phyloP scores from a whole-genome alignment of 2,888 invertebrate species.

The Thumatha senex region DNA sequence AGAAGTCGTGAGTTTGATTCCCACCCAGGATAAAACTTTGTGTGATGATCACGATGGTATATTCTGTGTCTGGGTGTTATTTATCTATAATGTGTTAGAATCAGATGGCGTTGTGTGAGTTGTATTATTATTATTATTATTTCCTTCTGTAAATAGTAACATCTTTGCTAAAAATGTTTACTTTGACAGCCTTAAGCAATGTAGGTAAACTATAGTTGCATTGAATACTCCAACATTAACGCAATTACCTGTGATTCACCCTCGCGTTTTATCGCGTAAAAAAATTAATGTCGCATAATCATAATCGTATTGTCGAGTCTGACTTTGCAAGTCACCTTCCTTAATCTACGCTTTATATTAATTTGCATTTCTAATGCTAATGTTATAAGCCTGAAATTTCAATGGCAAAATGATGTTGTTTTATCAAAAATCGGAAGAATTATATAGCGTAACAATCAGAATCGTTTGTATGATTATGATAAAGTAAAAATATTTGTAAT shows the following conservation, averaged over 20 bases:
- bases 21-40: no score
- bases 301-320: conserved; percentile 46
- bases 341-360: conserved; percentile 14
- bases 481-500: conserved; percentile 39
- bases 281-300: conserved; percentile 48
- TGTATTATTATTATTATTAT: no score
- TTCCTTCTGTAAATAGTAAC: no score
- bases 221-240: conserved; percentile 24
- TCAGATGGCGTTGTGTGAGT: no score
- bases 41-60: no score
- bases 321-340: conserved; percentile 44
- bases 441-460: conserved; percentile 41
- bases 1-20: no score
- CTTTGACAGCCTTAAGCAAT: no score
- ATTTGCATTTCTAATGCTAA: conserved; percentile 7
- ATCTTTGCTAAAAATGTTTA: no score
- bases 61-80: no score
- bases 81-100: no score
- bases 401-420: conserved; percentile 19
- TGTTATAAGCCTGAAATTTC: conserved; percentile 12
- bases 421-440: conserved; percentile 29
- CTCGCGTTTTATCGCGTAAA: conserved; percentile 47
- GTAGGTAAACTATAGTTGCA: no score
- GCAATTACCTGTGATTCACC: conserved; percentile 33
- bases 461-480: conserved; percentile 36